These are phyloP conservation scores for Aleiodes alternator DNA, from an alignment of 2,888 invertebrate species.

Conservation along the genomic window DNA sequence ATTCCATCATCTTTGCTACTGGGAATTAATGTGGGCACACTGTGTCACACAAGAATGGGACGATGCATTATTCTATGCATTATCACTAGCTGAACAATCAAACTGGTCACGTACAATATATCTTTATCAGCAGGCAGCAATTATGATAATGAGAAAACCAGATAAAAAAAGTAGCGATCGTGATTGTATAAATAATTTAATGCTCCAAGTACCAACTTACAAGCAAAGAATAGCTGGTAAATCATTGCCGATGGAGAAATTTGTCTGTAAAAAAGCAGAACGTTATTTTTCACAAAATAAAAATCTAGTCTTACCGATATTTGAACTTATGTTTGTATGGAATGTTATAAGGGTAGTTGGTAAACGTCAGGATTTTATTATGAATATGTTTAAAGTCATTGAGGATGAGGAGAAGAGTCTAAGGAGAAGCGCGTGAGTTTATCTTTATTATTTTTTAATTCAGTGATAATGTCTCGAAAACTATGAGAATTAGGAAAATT, in stretches of 20 bases:
- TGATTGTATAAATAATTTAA: slow-evolving; percentile 80
- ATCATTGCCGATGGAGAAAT: slow-evolving; percentile 97
- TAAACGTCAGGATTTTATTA: slow-evolving; percentile 81
- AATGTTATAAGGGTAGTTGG: slow-evolving; percentile 91
- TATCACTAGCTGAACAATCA: slow-evolving; percentile 84
- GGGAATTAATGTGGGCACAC: slow-evolving; percentile 95
- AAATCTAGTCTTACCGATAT: slow-evolving; percentile 85
- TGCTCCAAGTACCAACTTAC: slow-evolving; percentile 87
- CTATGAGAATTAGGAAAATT: too few species aligned
- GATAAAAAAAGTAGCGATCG: slow-evolving; percentile 54
- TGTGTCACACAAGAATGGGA: slow-evolving; percentile 87
- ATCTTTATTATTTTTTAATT: background rate
- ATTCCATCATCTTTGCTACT: slow-evolving; percentile 94
- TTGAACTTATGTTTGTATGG: slow-evolving; percentile 95
- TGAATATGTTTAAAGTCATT: slow-evolving; percentile 80
- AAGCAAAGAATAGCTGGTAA: slow-evolving; percentile 96
- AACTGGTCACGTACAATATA: slow-evolving; percentile 96
- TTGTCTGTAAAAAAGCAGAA: slow-evolving; percentile 90
- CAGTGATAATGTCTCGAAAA: too few species aligned
- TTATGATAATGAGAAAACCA: slow-evolving; percentile 85
- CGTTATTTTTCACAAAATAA: slow-evolving; percentile 86
- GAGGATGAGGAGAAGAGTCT: slow-evolving; percentile 76
- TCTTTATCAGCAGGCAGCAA: slow-evolving; percentile 91
- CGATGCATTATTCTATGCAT: slow-evolving; percentile 84
- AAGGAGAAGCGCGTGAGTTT: slow-evolving; percentile 61